phyloP scores from a whole-genome alignment of 2,888 invertebrate genomes.

The Melanophora roralis region DNA sequence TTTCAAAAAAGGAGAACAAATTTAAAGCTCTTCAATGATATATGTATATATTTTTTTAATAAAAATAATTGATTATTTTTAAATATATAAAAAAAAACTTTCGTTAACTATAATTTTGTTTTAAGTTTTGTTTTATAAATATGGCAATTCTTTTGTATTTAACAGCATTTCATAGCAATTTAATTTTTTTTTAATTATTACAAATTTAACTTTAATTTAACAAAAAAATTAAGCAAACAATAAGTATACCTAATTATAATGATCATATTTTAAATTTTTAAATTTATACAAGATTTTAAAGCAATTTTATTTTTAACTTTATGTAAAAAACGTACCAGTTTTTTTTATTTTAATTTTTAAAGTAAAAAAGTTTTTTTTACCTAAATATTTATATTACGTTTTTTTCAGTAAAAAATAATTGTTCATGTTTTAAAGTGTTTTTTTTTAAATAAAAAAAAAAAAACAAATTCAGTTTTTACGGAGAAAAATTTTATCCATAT shows the following conservation, averaged over 20 bases:
- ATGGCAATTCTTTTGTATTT: slow-evolving; percentile 58
- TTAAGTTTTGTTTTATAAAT: slow-evolving; percentile 50
- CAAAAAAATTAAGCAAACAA: slow-evolving; percentile 58
- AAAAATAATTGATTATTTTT: slow-evolving; percentile 36
- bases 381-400: slow-evolving; percentile 41
- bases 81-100: slow-evolving; percentile 55
- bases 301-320: slow-evolving; percentile 49
- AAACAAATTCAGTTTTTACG: slow-evolving; percentile 58
- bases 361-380: slow-evolving; percentile 38
- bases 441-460: slow-evolving; percentile 35
- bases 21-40: slow-evolving; percentile 53
- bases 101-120: slow-evolving; percentile 24
- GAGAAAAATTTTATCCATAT: slow-evolving; percentile 19
- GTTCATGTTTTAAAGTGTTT: slow-evolving; percentile 32
- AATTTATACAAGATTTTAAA: slow-evolving; percentile 48
- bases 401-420: slow-evolving; percentile 58
- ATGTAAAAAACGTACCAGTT: slow-evolving; percentile 37
- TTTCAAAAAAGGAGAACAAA: slow-evolving; percentile 3
- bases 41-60: not conserved
- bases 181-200: slow-evolving; percentile 2
- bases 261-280: slow-evolving; percentile 44
- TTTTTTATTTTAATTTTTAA: slow-evolving; percentile 38
- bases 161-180: slow-evolving; percentile 55
- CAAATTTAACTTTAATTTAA: slow-evolving; percentile 38
- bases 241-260: slow-evolving; percentile 29